These are phyloP conservation scores for Vireo griseus DNA, from an alignment of 2,797 vertebrate species.

Conservation along the genomic window DNA sequence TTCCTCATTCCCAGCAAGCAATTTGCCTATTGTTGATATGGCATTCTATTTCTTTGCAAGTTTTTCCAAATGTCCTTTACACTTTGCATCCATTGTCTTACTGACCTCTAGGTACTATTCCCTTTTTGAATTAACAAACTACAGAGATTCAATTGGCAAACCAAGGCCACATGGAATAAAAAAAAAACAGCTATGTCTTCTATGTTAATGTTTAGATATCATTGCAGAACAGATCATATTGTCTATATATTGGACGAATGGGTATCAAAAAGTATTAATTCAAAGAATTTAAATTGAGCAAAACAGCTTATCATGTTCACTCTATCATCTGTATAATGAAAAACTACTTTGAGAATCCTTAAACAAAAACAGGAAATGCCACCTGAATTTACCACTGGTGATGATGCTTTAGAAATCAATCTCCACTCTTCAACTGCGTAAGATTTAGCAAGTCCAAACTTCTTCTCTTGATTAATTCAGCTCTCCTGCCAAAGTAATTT, in stretches of 20 bases:
- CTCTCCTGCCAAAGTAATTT: slow-evolving; percentile 3
- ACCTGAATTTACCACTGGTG: not conserved
- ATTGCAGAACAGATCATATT: not conserved
- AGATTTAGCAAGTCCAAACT: not conserved
- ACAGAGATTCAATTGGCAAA: not conserved
- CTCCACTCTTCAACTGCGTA: not conserved
- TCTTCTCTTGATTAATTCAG: slow-evolving; percentile 36
- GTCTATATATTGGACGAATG: not conserved
- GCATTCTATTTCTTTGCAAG: rapidly evolving
- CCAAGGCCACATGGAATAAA: not conserved
- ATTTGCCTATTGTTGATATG: not conserved
- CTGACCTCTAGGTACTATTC: not conserved
- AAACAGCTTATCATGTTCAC: not conserved
- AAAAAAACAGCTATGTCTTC: not conserved
- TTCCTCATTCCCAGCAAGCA: not conserved
- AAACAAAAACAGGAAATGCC: not conserved
- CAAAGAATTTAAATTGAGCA: not conserved
- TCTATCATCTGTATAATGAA: not conserved
- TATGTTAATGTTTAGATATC: not conserved
- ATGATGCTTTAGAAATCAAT: not conserved
- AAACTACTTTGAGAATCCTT: not conserved
- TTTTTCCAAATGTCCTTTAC: not conserved
- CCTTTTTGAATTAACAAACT: not conserved
- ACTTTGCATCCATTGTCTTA: not conserved
- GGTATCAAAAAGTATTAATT: not conserved